Base-by-base conservation (phyloP, 1,140 invertebrate species). In the Chironomus striatipennis region DNA sequence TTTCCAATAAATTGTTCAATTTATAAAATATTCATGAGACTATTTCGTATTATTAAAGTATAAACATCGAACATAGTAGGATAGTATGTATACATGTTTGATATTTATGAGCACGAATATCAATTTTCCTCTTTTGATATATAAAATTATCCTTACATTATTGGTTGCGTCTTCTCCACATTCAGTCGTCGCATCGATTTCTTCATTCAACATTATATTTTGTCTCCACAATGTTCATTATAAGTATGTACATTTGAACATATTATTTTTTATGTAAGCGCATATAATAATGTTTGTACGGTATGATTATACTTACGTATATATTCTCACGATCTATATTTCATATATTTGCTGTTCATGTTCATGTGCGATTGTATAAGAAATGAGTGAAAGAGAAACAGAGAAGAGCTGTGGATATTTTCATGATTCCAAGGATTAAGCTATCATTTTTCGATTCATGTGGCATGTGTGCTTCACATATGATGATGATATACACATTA, bases 401-500 rank as follows among this genome's bases (percentile, higher is more conserved):
- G n/a, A 57, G 47, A 57, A 57, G 47, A n/a, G 47, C 47, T 57
- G 18, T 70, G 65, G 65, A 21, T 21, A 70, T 70, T 21, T 70
- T 70, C 65, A 70, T 70, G 65, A 70, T 70, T 70, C 20, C 20
- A 21, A 57, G 65, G 65, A 70, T 70, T 70, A 70, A 70, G 65
- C 65, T 70, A 70, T 70, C 65, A 70, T 70, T 70, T 70, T 70
- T 57, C 65, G 65, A 70, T 70, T 21, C 65, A 70, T 70, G 18
- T 70, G 17, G 47, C 47, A 57, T 57, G 47, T 57, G 47, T 57
- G 47, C 47, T 57, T 70, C 17, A 21, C 65, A 70, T 70, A 70
- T 70, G 17, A 20, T 70, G 65, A 67, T 67, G 17, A 70, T 70
- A 70, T 70, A 70, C 20, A 70, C 65, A 70, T 70, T 70, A 70